Percentiles rank a stretch among this genome's conserved stretches.
These are phyloP conservation scores for Oxyscelio sp. DNA, from an alignment of 2,888 invertebrate genomes.

Conservation along the genomic window DNA sequence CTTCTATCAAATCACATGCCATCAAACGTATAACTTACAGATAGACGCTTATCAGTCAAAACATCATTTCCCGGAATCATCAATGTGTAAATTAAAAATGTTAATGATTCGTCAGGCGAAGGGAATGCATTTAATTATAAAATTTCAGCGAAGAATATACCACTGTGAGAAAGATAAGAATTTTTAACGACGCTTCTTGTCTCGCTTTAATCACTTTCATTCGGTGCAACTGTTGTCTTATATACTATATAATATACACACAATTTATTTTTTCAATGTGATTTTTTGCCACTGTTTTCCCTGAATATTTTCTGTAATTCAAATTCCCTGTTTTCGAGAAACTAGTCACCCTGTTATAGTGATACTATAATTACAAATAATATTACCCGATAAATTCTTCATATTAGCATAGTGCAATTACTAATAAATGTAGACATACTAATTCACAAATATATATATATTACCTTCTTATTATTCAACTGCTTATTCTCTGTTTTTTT, in stretches of 20 bases:
- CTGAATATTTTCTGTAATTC: too few relatives aligned
- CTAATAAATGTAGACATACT: too few relatives aligned
- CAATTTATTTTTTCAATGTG: too few relatives aligned
- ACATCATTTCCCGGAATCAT: slow-evolving; percentile 15
- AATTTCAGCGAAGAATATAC: slow-evolving; percentile 2
- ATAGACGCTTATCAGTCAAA: slow-evolving; percentile 39
- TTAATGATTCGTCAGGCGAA: slow-evolving; percentile 22
- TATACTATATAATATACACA: slow-evolving; percentile 64
- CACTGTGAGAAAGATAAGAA: slow-evolving; percentile 19
- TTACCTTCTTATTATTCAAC: too few relatives aligned
- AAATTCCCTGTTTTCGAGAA: too few relatives aligned
- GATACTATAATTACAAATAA: too few relatives aligned
- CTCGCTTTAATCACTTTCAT: slow-evolving; percentile 46
- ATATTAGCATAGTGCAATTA: too few relatives aligned
- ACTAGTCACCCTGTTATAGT: too few relatives aligned
- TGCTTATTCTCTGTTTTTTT: too few relatives aligned
- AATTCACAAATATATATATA: too few relatives aligned
- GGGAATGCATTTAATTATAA: slow-evolving; percentile 15
- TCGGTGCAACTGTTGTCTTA: slow-evolving; percentile 56
- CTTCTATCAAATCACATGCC: slow-evolving; percentile 46
- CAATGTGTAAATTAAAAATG: neutral
- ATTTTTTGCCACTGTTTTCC: too few relatives aligned
- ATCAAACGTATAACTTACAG: slow-evolving; percentile 47
- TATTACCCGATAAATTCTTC: too few relatives aligned
- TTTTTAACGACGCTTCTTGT: slow-evolving; percentile 24